Evolutionary conservation across 2,797 vertebrate species (phyloP).

Genomic region (Masticophis lateralis): DNA sequence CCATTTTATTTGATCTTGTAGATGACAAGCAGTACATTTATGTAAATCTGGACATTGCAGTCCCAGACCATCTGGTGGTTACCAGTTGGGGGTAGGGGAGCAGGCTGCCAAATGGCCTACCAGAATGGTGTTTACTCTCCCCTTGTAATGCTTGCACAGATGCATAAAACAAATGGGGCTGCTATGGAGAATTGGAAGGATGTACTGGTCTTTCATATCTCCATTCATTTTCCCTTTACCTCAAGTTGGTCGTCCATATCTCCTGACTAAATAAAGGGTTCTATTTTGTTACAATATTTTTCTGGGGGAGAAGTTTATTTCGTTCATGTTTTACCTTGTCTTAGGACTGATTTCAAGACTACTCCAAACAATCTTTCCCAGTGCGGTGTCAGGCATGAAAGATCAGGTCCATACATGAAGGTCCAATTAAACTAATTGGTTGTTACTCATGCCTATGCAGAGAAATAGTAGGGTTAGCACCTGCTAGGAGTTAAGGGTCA

Average conservation of each 20-base stretch:
- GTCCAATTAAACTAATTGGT: not conserved
- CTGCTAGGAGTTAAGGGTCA: too few species aligned
- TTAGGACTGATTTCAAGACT: not conserved
- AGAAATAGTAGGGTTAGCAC: not conserved
- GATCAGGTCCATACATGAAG: not conserved
- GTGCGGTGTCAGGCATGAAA: not conserved
- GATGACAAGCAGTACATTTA: not conserved
- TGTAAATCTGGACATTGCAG: not conserved
- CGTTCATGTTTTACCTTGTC: not conserved
- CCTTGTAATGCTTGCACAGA: not conserved
- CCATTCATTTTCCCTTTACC: not conserved
- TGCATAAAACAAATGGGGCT: not conserved
- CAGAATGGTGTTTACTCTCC: not conserved
- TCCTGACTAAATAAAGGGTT: not conserved
- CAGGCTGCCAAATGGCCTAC: not conserved
- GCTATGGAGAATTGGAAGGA: not conserved
- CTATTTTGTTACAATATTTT: not conserved
- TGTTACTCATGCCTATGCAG: not conserved
- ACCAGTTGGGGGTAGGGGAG: not conserved
- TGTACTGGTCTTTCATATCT: not conserved
- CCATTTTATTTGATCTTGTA: not conserved
- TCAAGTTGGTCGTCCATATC: not conserved
- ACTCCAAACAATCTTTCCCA: not conserved
- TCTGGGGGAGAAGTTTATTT: not conserved
- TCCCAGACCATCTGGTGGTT: not conserved